phyloP scores from a whole-genome alignment of 1,140 invertebrate species.

The Scaptomyza pallida region DNA sequence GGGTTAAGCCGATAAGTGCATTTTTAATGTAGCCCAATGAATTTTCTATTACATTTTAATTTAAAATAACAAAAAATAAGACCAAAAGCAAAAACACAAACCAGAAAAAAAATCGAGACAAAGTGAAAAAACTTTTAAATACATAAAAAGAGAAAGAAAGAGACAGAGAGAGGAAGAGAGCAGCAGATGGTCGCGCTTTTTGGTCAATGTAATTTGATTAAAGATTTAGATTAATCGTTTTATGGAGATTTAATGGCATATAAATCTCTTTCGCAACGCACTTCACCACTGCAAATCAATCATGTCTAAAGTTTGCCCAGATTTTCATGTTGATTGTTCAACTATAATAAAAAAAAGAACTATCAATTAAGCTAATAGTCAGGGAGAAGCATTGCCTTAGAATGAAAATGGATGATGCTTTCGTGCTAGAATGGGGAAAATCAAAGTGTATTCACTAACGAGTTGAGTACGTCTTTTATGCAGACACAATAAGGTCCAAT shows the following conservation, averaged over 20 bases:
- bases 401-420: background rate
- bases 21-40: conserved; percentile 80
- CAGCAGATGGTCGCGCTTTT: conserved; percentile 33
- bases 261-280: conserved; percentile 50
- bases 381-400: background rate
- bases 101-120: background rate
- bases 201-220: conserved; percentile 68
- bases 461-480: conserved; percentile 3
- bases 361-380: conserved; percentile 72
- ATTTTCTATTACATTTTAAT: conserved; percentile 82
- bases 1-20: conserved; percentile 80
- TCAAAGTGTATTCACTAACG: conserved; percentile 17
- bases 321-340: conserved; percentile 24
- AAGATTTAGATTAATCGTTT: conserved; percentile 81
- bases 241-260: conserved; percentile 66
- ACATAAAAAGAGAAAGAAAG: conserved; percentile 5
- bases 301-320: conserved; percentile 53
- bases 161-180: conserved; percentile 11
- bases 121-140: background rate
- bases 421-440: background rate
- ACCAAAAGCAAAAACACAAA: conserved; percentile 1
- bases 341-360: conserved; percentile 42
- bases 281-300: conserved; percentile 60
- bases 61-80: conserved; percentile 74
- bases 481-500: background rate